Evolutionary conservation across 37 sponge, comb jelly and placozoan species (phyloP), one percentile per base, ranked within the genome.

Genomic region (Dysidea cf. avara): DNA sequence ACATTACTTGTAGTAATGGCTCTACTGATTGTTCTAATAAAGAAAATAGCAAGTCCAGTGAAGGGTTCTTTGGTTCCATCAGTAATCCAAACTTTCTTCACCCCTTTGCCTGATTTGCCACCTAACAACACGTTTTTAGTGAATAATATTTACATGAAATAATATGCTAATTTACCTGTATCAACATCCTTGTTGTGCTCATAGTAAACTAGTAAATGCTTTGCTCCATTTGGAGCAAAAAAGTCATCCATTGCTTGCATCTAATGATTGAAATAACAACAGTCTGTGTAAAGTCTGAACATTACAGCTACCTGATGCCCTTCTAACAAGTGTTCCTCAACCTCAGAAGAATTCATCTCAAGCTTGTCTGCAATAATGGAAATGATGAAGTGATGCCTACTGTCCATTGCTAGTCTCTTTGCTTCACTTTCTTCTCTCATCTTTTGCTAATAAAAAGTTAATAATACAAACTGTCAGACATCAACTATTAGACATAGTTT

Each of bases 271-370:
- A n/a, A n/a, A n/a, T n/a, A n/a, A n/a, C n/a, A n/a, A n/a, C n/a
- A n/a, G n/a, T n/a, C n/a, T n/a, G n/a, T n/a, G n/a, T n/a, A n/a
- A n/a, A n/a, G n/a, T n/a, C n/a, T n/a, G n/a, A n/a, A n/a, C n/a
- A n/a, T n/a, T n/a, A 16, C 20, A 39, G 76, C 1, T 39, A 83
- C 93, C 84, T 90, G 95, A 29, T 82, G 50, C 28, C 88, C 91
- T 36, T 89, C 91, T 9, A 97, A 34, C 47, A 97, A 81, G 75
- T 64, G 87, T 25, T 99, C 99, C 65, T 99, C 93, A 48, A 89
- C 86, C 40, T 99, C 94, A 20, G 77, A 64, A 40, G 67, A 39
- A 30, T 58, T 76, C 86, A 99, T 80, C 34, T 56, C 75, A 35
- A 99, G 77, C 51, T 80, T 65, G 13, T 89, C 83, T 18, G 93